Base-by-base conservation (phyloP, 2,888 invertebrate species). In the Abscondita cerata region DNA sequence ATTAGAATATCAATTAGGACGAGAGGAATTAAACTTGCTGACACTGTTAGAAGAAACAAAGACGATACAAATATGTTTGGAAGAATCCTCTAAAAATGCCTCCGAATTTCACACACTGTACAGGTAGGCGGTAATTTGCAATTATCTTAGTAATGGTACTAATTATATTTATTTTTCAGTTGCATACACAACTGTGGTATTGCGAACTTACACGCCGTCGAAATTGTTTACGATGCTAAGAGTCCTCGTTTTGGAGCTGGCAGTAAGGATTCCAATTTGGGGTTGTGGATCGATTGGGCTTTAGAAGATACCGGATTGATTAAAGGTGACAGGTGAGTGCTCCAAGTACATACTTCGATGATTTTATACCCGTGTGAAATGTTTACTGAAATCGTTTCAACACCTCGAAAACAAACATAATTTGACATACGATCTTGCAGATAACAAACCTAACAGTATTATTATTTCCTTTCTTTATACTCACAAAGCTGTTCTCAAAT, bases 21-120 rank as follows among this genome's bases (percentile, higher is more conserved):
- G 94, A 46, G 95, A 95, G 80, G 95, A 95, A 81, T 81, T 95
- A 68, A 93, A 94, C 80, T 84, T 95, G 74, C 81, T 94, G 68
- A 92, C 93, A 47, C 84, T 95, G 71, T 85, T 92, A 67, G 94
- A 95, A 82, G 94, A 95, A 81, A 89, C 89, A 57, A 85, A 93
- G 58, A 89, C 91, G 51, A 84, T 95, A 15, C 89, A 89, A 74
- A 83, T 89, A n/a, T 88, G 90, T 62, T 83, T 95, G 64, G 92
- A 94, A 72, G 90, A 91, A 76, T 87, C 77, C 2, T 78, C 78
- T 52, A 79, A 75, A 68, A 74, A 70, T 63, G 72, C 73, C 2
- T 73, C 75, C 11, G 76, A 79, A 57, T 69, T 70, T 53, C 76
- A 78, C 52, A 80, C 84, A 69, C 76, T 87, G 65, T 80, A 76